Percentiles rank a stretch among this genome's conserved stretches.
Conservation (phyloP, 2,113 vertebrate genomes). For the human region DNA sequence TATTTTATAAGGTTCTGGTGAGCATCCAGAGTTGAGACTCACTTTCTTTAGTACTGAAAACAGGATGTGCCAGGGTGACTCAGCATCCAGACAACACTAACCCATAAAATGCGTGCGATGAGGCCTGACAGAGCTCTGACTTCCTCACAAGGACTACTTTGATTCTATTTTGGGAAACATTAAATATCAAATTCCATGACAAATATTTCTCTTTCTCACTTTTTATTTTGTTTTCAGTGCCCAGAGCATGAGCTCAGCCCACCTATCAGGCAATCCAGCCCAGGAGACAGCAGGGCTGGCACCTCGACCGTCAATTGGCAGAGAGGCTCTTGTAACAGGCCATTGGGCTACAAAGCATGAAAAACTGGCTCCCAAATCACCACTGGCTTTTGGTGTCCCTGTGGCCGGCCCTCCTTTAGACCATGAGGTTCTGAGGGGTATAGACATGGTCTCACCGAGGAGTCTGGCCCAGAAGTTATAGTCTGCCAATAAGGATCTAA, state of each 20-base stretch:
- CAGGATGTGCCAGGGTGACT: neutral
- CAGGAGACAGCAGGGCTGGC: neutral
- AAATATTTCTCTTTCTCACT: neutral
- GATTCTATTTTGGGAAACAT: neutral
- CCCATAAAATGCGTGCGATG: neutral
- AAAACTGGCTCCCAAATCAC: neutral
- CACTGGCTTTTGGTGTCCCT: neutral
- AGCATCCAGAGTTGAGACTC: neutral
- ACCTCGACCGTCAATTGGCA: fast-evolving
- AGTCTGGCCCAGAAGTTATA: neutral
- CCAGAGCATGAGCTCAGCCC: neutral
- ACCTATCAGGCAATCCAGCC: neutral
- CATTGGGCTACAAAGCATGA: fast-evolving
- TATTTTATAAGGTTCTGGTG: neutral
- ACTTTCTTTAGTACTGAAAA: neutral
- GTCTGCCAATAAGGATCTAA: neutral
- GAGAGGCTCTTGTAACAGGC: neutral
- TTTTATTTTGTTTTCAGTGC: constrained; percentile 41
- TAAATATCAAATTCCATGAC: neutral
- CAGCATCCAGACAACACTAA: neutral
- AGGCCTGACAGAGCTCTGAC: neutral
- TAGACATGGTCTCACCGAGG: neutral
- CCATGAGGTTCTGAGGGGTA: neutral
- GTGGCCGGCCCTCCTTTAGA: neutral
- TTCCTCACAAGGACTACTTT: neutral